Conservation (phyloP, 2,113 vertebrate species). For the Sturnira hondurensis region DNA sequence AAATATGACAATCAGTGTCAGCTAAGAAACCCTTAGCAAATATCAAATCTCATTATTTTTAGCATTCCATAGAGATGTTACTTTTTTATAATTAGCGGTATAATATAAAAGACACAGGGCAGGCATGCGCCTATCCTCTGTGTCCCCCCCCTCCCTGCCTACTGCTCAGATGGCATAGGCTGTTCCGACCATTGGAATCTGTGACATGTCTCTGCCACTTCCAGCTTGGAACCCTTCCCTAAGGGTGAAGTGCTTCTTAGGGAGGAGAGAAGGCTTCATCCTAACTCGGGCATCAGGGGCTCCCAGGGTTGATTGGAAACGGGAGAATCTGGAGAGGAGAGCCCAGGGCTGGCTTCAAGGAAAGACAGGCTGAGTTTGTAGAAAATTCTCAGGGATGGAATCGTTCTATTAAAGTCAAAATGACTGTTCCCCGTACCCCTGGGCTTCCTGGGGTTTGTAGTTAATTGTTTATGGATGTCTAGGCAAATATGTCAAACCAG, state of each 20-base stretch:
- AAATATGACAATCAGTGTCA: conserved; percentile 31
- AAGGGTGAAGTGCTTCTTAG: background rate
- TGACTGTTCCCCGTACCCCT: background rate
- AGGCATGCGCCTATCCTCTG: background rate
- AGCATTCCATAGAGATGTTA: background rate
- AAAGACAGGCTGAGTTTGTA: background rate
- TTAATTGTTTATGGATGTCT: background rate
- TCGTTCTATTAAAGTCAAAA: background rate
- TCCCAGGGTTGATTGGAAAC: background rate
- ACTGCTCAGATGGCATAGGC: background rate
- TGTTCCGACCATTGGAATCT: background rate
- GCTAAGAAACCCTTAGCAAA: background rate
- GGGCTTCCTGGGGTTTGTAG: background rate
- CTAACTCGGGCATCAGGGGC: background rate
- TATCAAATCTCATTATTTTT: background rate
- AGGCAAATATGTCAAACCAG: background rate
- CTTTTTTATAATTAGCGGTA: background rate
- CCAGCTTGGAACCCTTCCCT: no score
- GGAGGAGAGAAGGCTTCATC: background rate
- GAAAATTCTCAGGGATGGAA: background rate
- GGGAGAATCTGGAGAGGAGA: background rate
- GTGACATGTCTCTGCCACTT: background rate
- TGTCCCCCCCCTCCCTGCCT: background rate
- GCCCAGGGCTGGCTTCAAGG: background rate
- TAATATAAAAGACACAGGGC: background rate